Conservation (phyloP, 2,113 vertebrate genomes). For the Cheirogaleus medius region DNA sequence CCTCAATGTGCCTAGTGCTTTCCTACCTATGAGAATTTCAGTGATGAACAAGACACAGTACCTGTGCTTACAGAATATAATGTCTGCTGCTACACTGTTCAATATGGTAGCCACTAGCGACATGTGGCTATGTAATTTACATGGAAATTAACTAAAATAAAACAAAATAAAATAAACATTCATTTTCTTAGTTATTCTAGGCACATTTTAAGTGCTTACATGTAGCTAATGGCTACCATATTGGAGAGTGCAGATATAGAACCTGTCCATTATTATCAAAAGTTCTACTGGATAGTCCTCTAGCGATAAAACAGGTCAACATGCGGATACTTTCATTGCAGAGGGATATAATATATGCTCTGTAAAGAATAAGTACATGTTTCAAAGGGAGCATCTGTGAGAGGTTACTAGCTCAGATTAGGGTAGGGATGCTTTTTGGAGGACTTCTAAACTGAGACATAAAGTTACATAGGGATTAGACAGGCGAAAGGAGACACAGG, state of each 20-base stretch:
- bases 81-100: neutral
- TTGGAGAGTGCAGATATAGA: neutral
- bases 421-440: neutral
- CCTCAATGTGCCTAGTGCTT: neutral
- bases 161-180: neutral
- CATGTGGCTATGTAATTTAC: constrained; percentile 18
- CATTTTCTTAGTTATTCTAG: neutral
- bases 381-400: neutral
- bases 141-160: neutral
- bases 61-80: neutral
- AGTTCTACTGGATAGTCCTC: neutral
- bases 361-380: neutral
- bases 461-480: neutral
- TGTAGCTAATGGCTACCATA: neutral
- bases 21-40: neutral
- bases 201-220: neutral
- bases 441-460: neutral
- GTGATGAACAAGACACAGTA: neutral
- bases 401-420: neutral
- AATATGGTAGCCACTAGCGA: neutral
- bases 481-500: neutral
- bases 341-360: neutral
- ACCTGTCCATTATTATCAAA: neutral
- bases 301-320: neutral
- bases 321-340: neutral